A percentile compares a stretch with the other conserved stretches of the same genome.
These are phyloP conservation scores for Acestrorhynchus altus DNA, from an alignment of 2,797 vertebrate species.

Conservation along the genomic window DNA sequence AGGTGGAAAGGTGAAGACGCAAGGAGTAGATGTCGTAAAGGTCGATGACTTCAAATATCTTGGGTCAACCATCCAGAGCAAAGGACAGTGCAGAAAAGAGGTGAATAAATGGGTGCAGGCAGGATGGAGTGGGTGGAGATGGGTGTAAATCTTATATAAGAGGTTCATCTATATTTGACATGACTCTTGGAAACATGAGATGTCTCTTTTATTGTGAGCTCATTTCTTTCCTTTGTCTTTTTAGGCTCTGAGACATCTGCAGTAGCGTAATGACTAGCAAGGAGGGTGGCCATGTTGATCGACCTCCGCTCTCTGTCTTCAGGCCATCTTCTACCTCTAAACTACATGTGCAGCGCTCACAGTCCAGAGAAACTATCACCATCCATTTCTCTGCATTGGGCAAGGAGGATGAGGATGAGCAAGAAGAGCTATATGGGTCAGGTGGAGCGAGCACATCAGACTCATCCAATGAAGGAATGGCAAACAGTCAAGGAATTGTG, in stretches of 20 bases:
- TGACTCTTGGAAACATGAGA: too few species aligned
- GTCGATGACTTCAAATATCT: too few species aligned
- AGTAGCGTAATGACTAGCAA: constrained; percentile 90
- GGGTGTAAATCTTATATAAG: too few species aligned
- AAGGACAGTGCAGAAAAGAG: too few species aligned
- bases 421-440: constrained; percentile 74
- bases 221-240: constrained; percentile 23
- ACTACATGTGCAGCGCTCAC: constrained; percentile 89
- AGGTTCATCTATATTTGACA: too few species aligned
- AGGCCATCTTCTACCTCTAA: constrained; percentile 82
- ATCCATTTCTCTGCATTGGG: constrained; percentile 95
- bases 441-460: constrained; percentile 65
- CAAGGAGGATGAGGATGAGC: constrained; percentile 93
- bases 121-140: too few species aligned
- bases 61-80: too few species aligned
- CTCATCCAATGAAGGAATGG: constrained; percentile 64
- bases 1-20: too few species aligned
- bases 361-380: constrained; percentile 88
- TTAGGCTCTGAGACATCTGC: constrained; percentile 76
- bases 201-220: too few species aligned
- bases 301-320: constrained; percentile 80
- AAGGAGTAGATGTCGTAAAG: too few species aligned
- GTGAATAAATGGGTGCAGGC: too few species aligned
- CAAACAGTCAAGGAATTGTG: constrained; percentile 78
- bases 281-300: constrained; percentile 89